These are phyloP conservation scores for Passer montanus DNA, from an alignment of 2,113 vertebrate genomes.

Conservation along the genomic window DNA sequence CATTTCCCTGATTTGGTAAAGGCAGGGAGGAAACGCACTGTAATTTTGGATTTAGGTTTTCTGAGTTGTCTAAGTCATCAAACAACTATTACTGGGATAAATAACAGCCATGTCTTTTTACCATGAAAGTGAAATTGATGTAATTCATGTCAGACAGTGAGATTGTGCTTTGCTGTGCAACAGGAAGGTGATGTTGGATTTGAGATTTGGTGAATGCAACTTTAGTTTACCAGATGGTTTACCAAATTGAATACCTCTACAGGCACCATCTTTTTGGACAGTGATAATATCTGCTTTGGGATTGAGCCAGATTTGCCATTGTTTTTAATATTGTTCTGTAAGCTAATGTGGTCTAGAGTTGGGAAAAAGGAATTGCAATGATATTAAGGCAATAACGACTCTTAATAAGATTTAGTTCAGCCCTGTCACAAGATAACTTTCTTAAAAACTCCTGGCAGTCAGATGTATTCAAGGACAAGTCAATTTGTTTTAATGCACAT, in stretches of 20 bases:
- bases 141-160: not conserved
- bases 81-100: not conserved
- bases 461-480: not conserved
- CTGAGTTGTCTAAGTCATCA: not conserved
- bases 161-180: not conserved
- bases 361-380: not conserved
- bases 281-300: not conserved
- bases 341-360: not conserved
- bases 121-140: not conserved
- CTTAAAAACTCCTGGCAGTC: not conserved
- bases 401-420: not conserved
- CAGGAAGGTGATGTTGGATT: not conserved
- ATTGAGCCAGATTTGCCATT: not conserved
- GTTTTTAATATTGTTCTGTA: not conserved
- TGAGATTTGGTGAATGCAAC: not conserved
- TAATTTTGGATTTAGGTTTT: not conserved
- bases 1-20: not conserved
- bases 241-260: not conserved
- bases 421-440: not conserved
- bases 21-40: not conserved
- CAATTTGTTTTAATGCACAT: not conserved
- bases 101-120: not conserved
- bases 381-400: not conserved
- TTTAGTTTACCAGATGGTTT: not conserved
- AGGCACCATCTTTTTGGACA: not conserved